Evolutionary conservation across 2,113 vertebrate species (phyloP).

Genomic region (Trinectes maculatus): DNA sequence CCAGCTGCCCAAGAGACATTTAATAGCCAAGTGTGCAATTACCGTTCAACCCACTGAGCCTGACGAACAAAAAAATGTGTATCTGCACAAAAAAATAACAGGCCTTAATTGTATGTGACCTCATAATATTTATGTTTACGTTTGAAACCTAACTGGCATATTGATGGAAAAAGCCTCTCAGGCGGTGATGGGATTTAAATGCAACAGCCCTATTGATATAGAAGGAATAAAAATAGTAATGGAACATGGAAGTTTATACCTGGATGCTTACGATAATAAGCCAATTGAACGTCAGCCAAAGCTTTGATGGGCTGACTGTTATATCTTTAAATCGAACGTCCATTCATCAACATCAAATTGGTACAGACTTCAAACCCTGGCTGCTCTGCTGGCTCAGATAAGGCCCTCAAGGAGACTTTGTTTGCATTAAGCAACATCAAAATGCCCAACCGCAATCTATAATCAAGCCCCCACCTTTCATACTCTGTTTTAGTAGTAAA

Average conservation of each 20-base stretch:
- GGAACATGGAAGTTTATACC: conserved; percentile 22
- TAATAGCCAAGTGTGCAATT: background rate
- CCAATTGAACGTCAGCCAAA: conserved; percentile 19
- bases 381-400: conserved; percentile 43
- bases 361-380: conserved; percentile 36
- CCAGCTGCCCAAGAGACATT: background rate
- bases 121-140: conserved; percentile 2
- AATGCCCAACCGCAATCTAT: conserved; percentile 63
- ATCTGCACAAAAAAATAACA: background rate
- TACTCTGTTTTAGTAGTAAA: conserved; percentile 58
- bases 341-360: conserved; percentile 34
- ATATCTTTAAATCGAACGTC: conserved; percentile 37
- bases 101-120: background rate
- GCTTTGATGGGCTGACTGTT: conserved; percentile 23
- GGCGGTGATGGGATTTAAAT: conserved; percentile 16
- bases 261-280: conserved; percentile 36
- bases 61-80: background rate
- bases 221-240: conserved; percentile 24
- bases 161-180: conserved; percentile 6
- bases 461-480: conserved; percentile 57
- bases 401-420: conserved; percentile 59
- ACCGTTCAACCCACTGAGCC: background rate
- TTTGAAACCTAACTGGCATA: conserved; percentile 2
- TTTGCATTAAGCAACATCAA: conserved; percentile 70
- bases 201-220: conserved; percentile 23